phyloP scores from a whole-genome alignment of 2,888 invertebrate species.

The Listrodromus nycthemerus region DNA sequence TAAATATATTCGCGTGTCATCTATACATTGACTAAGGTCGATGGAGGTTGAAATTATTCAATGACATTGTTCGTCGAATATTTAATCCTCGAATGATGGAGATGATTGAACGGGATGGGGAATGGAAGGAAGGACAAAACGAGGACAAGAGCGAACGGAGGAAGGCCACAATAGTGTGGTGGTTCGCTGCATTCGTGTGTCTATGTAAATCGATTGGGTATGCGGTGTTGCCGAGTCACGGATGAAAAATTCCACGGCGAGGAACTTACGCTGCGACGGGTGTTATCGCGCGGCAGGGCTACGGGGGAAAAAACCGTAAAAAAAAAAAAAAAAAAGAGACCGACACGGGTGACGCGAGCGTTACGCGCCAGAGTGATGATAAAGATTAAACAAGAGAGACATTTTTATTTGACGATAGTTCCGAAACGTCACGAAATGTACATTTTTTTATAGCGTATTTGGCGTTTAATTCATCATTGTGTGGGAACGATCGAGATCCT shows the following conservation, averaged over 20 bases:
- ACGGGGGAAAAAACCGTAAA: slow-evolving; percentile 4
- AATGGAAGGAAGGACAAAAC: slow-evolving; percentile 1
- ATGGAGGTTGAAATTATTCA: background rate
- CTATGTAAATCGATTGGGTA: slow-evolving; percentile 75
- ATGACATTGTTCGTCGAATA: slow-evolving; percentile 1
- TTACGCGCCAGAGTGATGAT: background rate
- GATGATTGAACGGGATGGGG: slow-evolving; percentile 18
- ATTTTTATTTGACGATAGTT: slow-evolving; percentile 4
- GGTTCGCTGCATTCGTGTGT: slow-evolving; percentile 68
- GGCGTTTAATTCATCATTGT: slow-evolving; percentile 21
- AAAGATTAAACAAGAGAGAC: slow-evolving; percentile 17
- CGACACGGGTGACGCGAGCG: slow-evolving; percentile 14
- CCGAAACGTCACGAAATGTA: slow-evolving; percentile 21
- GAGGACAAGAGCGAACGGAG: slow-evolving; percentile 13
- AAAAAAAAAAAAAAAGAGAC: slow-evolving; percentile 31
- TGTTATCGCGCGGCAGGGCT: background rate
- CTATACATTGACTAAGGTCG: background rate
- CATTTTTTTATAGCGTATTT: background rate
- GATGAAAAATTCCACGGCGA: slow-evolving; percentile 69
- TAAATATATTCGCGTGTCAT: slow-evolving; percentile 1
- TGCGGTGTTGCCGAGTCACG: slow-evolving; percentile 72
- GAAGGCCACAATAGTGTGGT: slow-evolving; percentile 59
- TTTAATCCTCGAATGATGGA: slow-evolving; percentile 9
- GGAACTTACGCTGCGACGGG: slow-evolving; percentile 46
- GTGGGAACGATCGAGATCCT: background rate